Evolutionary conservation across 37 sponge, comb jelly and placozoan genomes (phyloP).

Genomic region (Corticium candelabrum): DNA sequence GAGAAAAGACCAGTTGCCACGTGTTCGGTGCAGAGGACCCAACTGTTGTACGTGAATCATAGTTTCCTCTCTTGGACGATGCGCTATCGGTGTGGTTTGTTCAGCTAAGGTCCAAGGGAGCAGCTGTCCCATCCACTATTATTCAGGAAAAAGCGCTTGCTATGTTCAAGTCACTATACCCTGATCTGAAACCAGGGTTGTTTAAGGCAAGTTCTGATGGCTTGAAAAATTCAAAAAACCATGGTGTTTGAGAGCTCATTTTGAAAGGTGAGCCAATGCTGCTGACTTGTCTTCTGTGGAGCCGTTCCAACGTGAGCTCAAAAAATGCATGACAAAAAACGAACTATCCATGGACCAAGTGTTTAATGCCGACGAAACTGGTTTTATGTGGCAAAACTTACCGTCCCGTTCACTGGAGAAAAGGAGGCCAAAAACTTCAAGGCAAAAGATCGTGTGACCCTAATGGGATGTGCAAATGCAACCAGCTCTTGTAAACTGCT

Average conservation of each 20-base stretch:
- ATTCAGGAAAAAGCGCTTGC: conserved; percentile 13
- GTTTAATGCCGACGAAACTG: conserved; percentile 30
- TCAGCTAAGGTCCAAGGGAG: conserved; percentile 30
- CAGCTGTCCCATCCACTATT: conserved; percentile 14
- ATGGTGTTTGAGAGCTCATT: conserved; percentile 9
- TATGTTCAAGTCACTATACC: conserved; percentile 19
- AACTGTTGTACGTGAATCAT: too few relatives aligned
- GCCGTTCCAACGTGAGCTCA: conserved; percentile 15
- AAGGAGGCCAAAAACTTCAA: background rate
- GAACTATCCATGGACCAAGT: conserved; percentile 25
- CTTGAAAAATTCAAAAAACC: conserved; percentile 15
- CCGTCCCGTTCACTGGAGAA: conserved; percentile 23
- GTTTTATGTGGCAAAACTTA: conserved; percentile 23
- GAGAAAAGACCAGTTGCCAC: too few relatives aligned
- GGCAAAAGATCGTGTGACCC: background rate
- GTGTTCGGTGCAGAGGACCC: too few relatives aligned
- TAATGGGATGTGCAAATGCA: background rate
- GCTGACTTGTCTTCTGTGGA: conserved; percentile 17
- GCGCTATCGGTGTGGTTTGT: conserved; percentile 22
- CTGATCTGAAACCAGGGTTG: too few relatives aligned
- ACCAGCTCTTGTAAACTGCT: background rate
- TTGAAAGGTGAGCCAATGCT: conserved; percentile 16
- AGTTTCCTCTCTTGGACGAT: too few relatives aligned
- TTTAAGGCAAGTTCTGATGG: conserved; percentile 20
- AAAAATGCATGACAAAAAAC: conserved; percentile 7